Evolutionary conservation across 2,113 vertebrate species (phyloP).

Genomic region (rat (Rattus norvegicus)): GRCr8 NC_086026.1:96514001-96514500

Average conservation of each 20-base stretch:
- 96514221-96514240: background rate
- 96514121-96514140: background rate
- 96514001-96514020: background rate
- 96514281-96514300: background rate
- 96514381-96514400: background rate
- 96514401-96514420: slow-evolving; percentile 37
- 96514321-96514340: background rate
- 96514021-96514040: background rate
- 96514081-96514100: background rate
- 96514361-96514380: background rate
- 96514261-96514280: background rate
- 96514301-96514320: background rate
- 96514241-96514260: background rate
- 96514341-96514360: background rate
- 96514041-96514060: background rate
- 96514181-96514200: background rate
- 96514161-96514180: background rate
- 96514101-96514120: background rate
- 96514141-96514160: background rate
- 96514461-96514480: slow-evolving; percentile 33
- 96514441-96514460: slow-evolving; percentile 59
- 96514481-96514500: background rate
- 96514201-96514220: background rate
- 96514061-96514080: background rate
- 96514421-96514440: background rate